These are phyloP conservation scores for Agraylea sexmaculata DNA, from an alignment of 1,140 invertebrate genomes.

Conservation along the genomic window DNA sequence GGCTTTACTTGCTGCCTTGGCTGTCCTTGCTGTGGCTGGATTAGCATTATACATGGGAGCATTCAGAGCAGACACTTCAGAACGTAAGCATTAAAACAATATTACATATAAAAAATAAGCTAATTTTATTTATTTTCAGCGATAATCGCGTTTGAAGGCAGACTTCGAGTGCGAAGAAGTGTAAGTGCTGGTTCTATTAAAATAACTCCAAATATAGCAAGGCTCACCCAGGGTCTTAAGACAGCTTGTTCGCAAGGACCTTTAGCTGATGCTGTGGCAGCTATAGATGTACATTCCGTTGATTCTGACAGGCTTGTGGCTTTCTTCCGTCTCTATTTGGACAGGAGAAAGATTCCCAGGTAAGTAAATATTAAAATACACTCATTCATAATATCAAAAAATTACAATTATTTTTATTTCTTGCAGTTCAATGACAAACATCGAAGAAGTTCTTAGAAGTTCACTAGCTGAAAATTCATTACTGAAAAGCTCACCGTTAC, in stretches of 20 bases:
- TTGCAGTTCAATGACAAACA: slow-evolving; percentile 46
- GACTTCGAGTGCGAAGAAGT: slow-evolving; percentile 46
- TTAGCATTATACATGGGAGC: slow-evolving; percentile 66
- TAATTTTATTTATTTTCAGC: slow-evolving; percentile 37
- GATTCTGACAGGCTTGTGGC: slow-evolving; percentile 58
- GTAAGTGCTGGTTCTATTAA: slow-evolving; percentile 24
- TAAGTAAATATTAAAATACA: slow-evolving; percentile 23
- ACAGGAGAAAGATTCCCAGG: slow-evolving; percentile 62
- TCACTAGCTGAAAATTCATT: slow-evolving; percentile 54
- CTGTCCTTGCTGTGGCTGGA: slow-evolving; percentile 59
- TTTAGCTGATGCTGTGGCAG: slow-evolving; percentile 49
- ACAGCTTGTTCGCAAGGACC: slow-evolving; percentile 32
- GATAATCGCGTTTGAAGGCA: slow-evolving; percentile 54
- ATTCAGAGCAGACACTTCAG: slow-evolving; percentile 39
- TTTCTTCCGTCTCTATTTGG: slow-evolving; percentile 60
- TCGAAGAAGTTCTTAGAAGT: slow-evolving; percentile 55
- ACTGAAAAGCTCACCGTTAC: slow-evolving; percentile 50
- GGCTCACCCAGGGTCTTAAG: slow-evolving; percentile 9
- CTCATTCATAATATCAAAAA: slow-evolving; percentile 1
- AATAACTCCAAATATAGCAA: slow-evolving; percentile 29
- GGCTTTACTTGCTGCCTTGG: slow-evolving; percentile 54
- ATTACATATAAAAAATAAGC: slow-evolving; percentile 4
- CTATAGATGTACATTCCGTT: slow-evolving; percentile 53
- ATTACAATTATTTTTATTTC: slow-evolving; percentile 19
- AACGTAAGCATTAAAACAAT: slow-evolving; percentile 28